These are phyloP conservation scores for Scylla paramamosain DNA, from an alignment of 1,140 invertebrate species.

Conservation along the genomic window DNA sequence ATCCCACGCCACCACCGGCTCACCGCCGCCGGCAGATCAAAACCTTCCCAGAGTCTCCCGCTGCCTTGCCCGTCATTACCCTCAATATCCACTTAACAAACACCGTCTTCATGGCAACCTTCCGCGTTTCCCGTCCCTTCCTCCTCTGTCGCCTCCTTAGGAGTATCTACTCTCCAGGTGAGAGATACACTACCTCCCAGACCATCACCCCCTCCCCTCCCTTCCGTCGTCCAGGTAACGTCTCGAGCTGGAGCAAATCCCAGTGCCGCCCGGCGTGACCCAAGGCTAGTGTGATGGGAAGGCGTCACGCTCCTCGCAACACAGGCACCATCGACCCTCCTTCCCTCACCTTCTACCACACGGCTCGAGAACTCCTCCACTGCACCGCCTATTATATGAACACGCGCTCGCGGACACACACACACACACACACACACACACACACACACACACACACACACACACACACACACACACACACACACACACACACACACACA, in stretches of 20 bases:
- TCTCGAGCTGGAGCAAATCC: neutral
- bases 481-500: conserved; percentile 32
- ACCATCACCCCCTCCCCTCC: neutral
- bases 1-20: neutral
- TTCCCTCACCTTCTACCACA: neutral
- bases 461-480: neutral
- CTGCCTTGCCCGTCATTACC: neutral
- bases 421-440: conserved; percentile 26
- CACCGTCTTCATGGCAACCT: neutral
- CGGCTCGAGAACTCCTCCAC: neutral
- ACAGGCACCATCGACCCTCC: neutral
- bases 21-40: neutral
- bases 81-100: neutral
- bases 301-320: neutral
- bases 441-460: conserved; percentile 24
- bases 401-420: neutral
- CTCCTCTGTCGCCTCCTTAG: too few species aligned
- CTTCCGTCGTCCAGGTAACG: neutral
- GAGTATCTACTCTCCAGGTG: neutral
- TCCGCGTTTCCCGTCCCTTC: too few species aligned
- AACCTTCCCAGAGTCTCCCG: neutral
- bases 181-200: neutral
- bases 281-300: neutral
- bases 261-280: neutral
- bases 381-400: neutral